Percentiles rank a stretch among this genome's conserved stretches.
phyloP scores from a whole-genome alignment of 2,888 invertebrate genomes.

The Cybosia mesomella region DNA sequence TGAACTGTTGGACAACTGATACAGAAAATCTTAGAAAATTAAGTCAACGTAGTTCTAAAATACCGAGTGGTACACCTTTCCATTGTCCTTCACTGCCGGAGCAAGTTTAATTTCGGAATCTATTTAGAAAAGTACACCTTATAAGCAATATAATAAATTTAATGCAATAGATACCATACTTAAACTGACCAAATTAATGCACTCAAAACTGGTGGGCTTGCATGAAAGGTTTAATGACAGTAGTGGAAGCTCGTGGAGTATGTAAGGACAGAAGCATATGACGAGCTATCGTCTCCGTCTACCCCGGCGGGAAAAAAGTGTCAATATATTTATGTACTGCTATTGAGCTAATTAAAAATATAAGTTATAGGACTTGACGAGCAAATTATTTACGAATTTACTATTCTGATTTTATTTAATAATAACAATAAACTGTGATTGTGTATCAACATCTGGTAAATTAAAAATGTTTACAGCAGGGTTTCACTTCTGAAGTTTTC shows the following conservation, averaged over 20 bases:
- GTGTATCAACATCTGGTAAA: neutral
- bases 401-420: neutral
- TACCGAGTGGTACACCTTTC: slow-evolving; percentile 22
- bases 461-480: slow-evolving; percentile 4
- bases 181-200: too few species aligned
- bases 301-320: too few species aligned
- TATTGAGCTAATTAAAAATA: neutral
- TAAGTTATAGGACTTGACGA: neutral
- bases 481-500: neutral
- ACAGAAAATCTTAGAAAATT: slow-evolving; percentile 38
- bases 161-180: too few species aligned
- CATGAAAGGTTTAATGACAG: too few species aligned
- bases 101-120: slow-evolving; percentile 36
- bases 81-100: slow-evolving; percentile 16
- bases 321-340: too few species aligned
- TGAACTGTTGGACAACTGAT: slow-evolving; percentile 28
- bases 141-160: neutral
- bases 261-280: too few species aligned
- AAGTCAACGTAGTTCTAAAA: slow-evolving; percentile 25
- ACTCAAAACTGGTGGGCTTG: too few species aligned
- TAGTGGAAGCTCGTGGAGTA: too few species aligned
- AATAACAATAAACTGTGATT: slow-evolving; percentile 4
- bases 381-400: neutral
- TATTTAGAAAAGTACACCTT: slow-evolving; percentile 14
- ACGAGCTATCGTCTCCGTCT: too few species aligned